Evolutionary conservation across 2,797 vertebrate genomes (phyloP).

Genomic region (Salmo trutta): DNA sequence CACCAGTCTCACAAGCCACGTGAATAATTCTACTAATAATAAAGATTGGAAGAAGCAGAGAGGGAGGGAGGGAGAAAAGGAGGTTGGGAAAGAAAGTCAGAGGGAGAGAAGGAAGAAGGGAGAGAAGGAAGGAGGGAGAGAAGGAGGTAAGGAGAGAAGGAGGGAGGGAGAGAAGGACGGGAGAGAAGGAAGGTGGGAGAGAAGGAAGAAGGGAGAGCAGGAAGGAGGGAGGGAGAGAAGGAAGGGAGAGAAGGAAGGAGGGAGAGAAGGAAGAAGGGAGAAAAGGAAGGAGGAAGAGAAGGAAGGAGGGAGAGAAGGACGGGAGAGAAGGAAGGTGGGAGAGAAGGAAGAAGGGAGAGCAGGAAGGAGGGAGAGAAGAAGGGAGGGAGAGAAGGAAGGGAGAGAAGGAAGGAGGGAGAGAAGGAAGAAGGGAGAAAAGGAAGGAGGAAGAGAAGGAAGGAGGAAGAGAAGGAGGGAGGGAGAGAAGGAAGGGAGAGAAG

Average conservation of each 20-base stretch:
- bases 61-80: neutral
- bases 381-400: too few species aligned
- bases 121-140: neutral
- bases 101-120: too few species aligned
- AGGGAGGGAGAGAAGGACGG: conserved; percentile 1
- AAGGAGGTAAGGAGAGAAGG: too few species aligned
- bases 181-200: neutral
- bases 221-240: conserved; percentile 1
- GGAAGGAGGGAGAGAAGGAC: conserved; percentile 39
- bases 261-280: conserved; percentile 21
- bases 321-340: conserved; percentile 2
- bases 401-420: conserved; percentile 37
- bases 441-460: neutral
- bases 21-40: conserved; percentile 79
- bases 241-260: conserved; percentile 19
- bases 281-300: conserved; percentile 42
- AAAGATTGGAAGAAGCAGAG: conserved; percentile 57
- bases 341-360: neutral
- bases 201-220: too few species aligned
- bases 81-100: too few species aligned
- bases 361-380: neutral
- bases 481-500: rapidly evolving
- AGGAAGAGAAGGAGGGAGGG: too few species aligned
- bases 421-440: too few species aligned
- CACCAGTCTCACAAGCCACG: conserved; percentile 56